Conservation (phyloP, 2,113 vertebrate genomes). For the Gavialis gangeticus region DNA sequence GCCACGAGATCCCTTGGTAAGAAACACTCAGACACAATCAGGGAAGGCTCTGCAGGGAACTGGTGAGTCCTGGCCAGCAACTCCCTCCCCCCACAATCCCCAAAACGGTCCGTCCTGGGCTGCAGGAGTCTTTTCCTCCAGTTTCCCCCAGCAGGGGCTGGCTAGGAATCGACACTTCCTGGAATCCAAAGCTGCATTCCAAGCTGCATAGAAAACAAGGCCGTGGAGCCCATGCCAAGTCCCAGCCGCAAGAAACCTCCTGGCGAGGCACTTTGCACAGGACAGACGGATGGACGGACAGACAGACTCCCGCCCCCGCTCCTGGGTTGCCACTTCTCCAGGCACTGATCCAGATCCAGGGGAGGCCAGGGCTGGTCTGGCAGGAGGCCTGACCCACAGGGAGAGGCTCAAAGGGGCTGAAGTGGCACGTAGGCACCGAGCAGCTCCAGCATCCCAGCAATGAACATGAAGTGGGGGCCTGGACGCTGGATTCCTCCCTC, state of each 20-base stretch:
- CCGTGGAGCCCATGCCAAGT: conserved; percentile 45
- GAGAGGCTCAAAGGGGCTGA: no score
- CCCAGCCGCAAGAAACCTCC: conserved; percentile 55
- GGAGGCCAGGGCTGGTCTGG: no score
- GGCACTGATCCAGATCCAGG: no score
- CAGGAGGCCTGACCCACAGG: no score
- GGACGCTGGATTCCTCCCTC: no score
- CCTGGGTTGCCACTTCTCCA: no score
- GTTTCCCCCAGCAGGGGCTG: conserved; percentile 51
- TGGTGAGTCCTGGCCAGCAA: not conserved
- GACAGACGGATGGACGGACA: not conserved
- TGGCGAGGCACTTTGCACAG: conserved; percentile 14
- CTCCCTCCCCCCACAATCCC: not conserved
- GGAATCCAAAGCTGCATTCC: conserved; percentile 54
- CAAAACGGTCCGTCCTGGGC: not conserved
- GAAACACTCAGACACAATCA: no score
- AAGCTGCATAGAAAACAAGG: conserved; percentile 50
- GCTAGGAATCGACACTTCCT: conserved; percentile 54
- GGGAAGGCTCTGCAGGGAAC: no score
- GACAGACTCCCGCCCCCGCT: not conserved
- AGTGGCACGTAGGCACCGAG: no score
- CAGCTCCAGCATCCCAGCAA: no score
- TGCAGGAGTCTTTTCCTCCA: conserved; percentile 57
- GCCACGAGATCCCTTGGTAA: no score
- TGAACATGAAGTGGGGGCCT: no score